A percentile compares a stretch with the other conserved stretches of the same genome.
Conservation (phyloP, 30 jellyfish, hydroid and myxozoan species). For the Haliclystus octoradiatus region DNA sequence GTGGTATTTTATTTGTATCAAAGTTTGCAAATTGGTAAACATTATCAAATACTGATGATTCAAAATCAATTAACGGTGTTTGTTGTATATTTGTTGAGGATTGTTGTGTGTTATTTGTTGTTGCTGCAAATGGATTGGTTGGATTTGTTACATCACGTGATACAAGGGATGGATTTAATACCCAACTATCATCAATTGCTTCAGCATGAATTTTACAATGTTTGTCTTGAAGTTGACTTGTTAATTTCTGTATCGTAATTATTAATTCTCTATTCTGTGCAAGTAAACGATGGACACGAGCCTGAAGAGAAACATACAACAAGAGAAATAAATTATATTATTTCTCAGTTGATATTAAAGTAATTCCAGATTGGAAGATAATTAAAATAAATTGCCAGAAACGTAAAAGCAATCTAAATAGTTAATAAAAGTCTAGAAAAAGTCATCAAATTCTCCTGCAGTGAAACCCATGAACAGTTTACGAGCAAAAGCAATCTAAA, state of each 20-base stretch:
- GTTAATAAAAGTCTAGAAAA: not conserved
- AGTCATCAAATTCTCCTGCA: not conserved
- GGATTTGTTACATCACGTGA: not conserved
- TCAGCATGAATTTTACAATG: slow-evolving; percentile 28
- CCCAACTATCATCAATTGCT: slow-evolving; percentile 79
- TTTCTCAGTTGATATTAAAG: no score
- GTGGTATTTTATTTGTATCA: not conserved
- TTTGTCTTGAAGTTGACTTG: slow-evolving; percentile 50
- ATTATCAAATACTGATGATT: slow-evolving; percentile 23
- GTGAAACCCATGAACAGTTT: not conserved
- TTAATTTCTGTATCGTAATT: slow-evolving; percentile 34
- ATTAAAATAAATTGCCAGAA: not conserved
- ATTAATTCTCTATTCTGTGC: slow-evolving; percentile 78
- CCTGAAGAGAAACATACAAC: slow-evolving; percentile 19
- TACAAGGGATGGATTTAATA: slow-evolving; percentile 1
- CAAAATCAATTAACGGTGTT: slow-evolving; percentile 10
- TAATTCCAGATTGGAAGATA: not conserved
- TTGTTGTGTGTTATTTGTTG: no score
- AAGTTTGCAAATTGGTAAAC: not conserved
- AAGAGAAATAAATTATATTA: no score
- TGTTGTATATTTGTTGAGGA: no score
- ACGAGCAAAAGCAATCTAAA: not conserved
- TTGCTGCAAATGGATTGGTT: not conserved
- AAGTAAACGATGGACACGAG: slow-evolving; percentile 61
- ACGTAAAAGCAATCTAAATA: not conserved